phyloP scores from a whole-genome alignment of 1,140 invertebrate genomes.

The Psix sp. region DNA sequence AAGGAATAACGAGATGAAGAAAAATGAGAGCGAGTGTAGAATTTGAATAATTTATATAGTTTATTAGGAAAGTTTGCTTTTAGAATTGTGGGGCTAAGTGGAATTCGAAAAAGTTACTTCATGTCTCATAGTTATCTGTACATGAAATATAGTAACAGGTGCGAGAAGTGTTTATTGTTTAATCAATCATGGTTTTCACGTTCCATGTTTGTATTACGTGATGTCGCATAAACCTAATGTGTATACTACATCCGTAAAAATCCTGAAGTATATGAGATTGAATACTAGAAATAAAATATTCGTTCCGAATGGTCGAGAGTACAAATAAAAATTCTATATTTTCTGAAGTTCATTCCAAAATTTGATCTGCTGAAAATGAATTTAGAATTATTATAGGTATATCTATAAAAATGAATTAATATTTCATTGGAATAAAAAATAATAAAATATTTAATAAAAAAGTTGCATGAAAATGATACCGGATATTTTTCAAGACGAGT shows the following conservation, averaged over 20 bases:
- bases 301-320: slow-evolving; percentile 24
- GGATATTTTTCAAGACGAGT: not conserved
- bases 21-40: too few relatives aligned
- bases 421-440: too few relatives aligned
- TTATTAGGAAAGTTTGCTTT: too few relatives aligned
- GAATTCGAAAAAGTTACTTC: slow-evolving; percentile 22
- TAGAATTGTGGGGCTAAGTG: slow-evolving; percentile 5
- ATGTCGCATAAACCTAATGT: slow-evolving; percentile 52
- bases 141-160: slow-evolving; percentile 55
- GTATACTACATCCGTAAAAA: slow-evolving; percentile 52
- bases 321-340: slow-evolving; percentile 22
- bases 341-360: not conserved
- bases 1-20: too few relatives aligned
- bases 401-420: too few relatives aligned
- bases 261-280: slow-evolving; percentile 23
- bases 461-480: too few relatives aligned
- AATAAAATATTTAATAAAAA: too few relatives aligned
- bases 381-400: too few relatives aligned
- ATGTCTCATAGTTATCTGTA: slow-evolving; percentile 32
- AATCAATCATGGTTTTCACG: slow-evolving; percentile 58
- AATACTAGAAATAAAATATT: slow-evolving; percentile 44
- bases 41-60: too few relatives aligned
- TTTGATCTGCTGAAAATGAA: not conserved
- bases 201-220: slow-evolving; percentile 63
- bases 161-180: slow-evolving; percentile 61